These are phyloP conservation scores for Mystacornis crossleyi DNA, from an alignment of 2,113 vertebrate genomes.

Conservation along the genomic window DNA sequence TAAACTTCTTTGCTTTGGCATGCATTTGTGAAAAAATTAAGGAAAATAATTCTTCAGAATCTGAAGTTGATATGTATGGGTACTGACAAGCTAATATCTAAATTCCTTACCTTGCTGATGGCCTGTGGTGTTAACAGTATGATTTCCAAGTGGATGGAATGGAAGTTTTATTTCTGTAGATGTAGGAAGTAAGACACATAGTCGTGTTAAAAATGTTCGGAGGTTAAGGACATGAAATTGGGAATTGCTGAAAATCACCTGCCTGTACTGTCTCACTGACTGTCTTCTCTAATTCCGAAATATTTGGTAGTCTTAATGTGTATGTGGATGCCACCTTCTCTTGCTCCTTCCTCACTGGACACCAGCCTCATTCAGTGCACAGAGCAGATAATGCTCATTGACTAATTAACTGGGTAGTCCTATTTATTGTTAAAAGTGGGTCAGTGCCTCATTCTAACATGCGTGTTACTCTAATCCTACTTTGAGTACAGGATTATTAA, in stretches of 20 bases:
- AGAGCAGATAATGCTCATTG: conserved; percentile 35
- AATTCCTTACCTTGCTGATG: background rate
- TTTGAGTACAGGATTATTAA: conserved; percentile 56
- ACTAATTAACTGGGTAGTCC: conserved; percentile 58
- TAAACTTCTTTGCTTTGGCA: background rate
- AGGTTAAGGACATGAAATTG: background rate
- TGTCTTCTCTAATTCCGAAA: background rate
- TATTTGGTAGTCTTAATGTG: background rate
- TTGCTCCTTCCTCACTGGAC: background rate
- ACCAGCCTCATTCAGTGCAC: background rate
- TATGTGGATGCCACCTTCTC: background rate
- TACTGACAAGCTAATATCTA: background rate
- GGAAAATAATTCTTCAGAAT: background rate
- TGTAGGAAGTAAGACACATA: background rate
- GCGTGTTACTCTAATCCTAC: conserved; percentile 44
- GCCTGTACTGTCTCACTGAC: background rate
- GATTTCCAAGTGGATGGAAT: background rate
- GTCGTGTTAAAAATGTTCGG: background rate
- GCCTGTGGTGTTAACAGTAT: background rate
- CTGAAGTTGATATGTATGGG: background rate
- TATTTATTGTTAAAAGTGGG: conserved; percentile 67
- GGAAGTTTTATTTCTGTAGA: background rate
- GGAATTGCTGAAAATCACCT: background rate
- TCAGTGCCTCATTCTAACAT: conserved; percentile 55
- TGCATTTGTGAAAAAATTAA: background rate